Conservation (phyloP, 2,113 vertebrate genomes). For the Neofelis nebulosa region DNA sequence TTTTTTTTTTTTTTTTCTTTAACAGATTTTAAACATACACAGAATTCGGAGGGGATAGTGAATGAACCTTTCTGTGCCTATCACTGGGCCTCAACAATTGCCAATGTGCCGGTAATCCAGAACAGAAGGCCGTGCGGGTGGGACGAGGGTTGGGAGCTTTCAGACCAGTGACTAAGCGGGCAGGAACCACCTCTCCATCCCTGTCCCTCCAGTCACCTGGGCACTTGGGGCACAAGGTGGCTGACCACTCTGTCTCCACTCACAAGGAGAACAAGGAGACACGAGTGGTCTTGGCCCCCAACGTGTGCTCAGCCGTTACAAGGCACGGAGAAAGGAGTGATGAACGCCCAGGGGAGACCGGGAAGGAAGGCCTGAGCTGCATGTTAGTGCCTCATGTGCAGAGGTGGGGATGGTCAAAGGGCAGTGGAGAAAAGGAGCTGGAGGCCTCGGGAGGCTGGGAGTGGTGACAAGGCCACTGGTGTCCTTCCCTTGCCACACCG, state of each 20-base stretch:
- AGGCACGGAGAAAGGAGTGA: not conserved
- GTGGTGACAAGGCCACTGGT: not conserved
- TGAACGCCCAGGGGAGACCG: fast-evolving
- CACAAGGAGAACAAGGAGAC: not conserved
- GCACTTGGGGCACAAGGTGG: not conserved
- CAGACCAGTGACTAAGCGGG: not conserved
- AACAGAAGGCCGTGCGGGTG: not conserved
- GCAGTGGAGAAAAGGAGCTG: not conserved
- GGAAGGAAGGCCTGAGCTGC: not conserved
- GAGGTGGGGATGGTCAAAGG: not conserved
- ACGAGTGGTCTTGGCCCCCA: not conserved
- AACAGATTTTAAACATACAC: not conserved
- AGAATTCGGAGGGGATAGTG: not conserved
- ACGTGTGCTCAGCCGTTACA: not conserved
- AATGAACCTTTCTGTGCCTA: not conserved
- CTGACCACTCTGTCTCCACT: not conserved
- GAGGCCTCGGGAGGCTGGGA: not conserved
- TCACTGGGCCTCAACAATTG: not conserved
- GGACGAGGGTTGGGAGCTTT: not conserved
- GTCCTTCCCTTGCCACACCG: not conserved
- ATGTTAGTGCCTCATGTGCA: fast-evolving
- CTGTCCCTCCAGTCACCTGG: not conserved
- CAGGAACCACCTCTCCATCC: not conserved
- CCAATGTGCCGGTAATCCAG: fast-evolving
- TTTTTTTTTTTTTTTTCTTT: not conserved